Evolutionary conservation across 1,140 invertebrate genomes (phyloP), one percentile per base, ranked within the genome.

Genomic region (Metopolophium dirhodum): DNA sequence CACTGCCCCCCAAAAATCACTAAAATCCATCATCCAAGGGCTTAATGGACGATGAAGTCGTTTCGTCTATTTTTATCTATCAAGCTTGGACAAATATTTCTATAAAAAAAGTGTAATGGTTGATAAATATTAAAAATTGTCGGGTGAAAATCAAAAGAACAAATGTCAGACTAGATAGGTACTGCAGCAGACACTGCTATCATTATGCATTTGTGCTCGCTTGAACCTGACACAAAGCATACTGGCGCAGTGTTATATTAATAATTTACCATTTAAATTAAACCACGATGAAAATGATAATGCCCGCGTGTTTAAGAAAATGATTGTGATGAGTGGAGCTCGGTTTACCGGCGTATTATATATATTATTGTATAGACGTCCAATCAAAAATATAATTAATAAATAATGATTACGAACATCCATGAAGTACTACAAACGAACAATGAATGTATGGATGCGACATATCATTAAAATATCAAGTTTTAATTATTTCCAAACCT

Each of bases 91-190:
- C 14, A 51, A 51, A 51, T 18, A 51, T 51, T 20, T 51, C 49
- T 51, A 51, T 18, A 51, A 51, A 51, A 49, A 51, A 51, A 51
- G 49, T 18, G 49, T 68, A 11, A 30, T 7, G 61, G 23, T 68
- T 68, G n/a, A 35, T 77, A 77, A 77, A 77, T 18, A n/a, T 77
- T 77, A 77, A 77, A 54, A 77, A 77, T 77, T 77, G 61, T 77
- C n/a, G 14, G 14, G 61, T 68, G 4, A 68, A 68, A n/a, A 68
- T 68, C 30, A n/a, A 77, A n/a, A n/a, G 14, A 18, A n/a, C 61
- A n/a, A 77, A 77, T 77, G 61, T n/a, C 61, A 77, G 14, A 77
- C n/a, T 30, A n/a, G 22, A 77, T 77, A n/a, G 22, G n/a, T 77
- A 77, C 6, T 77, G 61, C 61, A 77, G 14, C 61, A 77, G n/a